Evolutionary conservation across 2,797 vertebrate species (phyloP).

Genomic region (Poecilia picta): DNA sequence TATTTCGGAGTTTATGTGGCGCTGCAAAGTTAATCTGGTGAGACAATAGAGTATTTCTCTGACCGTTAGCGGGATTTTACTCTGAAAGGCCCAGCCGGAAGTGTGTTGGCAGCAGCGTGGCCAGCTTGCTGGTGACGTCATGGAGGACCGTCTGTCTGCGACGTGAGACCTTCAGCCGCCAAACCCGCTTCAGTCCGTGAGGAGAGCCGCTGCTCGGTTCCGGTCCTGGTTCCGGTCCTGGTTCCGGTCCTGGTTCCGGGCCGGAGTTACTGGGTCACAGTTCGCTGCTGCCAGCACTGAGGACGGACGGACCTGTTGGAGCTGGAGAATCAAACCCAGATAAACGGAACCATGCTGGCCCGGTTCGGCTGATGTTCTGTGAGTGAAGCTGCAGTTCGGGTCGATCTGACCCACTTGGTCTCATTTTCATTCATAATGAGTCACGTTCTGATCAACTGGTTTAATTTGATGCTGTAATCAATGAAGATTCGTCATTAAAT

Average conservation of each 20-base stretch:
- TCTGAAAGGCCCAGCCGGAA: neutral
- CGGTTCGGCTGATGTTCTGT: neutral
- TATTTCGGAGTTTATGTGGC: too few relatives aligned
- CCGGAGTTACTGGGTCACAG: neutral
- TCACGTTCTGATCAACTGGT: neutral
- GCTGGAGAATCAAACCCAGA: neutral
- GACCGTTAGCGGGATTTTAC: neutral
- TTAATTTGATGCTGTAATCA: neutral
- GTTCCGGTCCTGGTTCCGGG: too few relatives aligned
- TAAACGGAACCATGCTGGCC: neutral
- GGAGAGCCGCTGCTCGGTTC: neutral
- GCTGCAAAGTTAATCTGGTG: too few relatives aligned
- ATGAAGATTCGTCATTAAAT: neutral
- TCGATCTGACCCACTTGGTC: neutral
- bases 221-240: constrained; percentile 2
- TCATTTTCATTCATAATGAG: neutral
- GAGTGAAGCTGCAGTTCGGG: neutral
- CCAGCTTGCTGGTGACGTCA: constrained; percentile 62
- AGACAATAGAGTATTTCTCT: too few relatives aligned
- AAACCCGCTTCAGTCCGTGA: constrained; percentile 10
- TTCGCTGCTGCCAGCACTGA: neutral
- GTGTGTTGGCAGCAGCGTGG: accelerated
- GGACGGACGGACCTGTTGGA: constrained; percentile 15
- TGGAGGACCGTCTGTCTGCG: constrained; percentile 44
- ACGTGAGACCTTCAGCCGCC: constrained; percentile 35